Conservation (phyloP, 2,113 vertebrate genomes). For the Isurus oxyrinchus region DNA sequence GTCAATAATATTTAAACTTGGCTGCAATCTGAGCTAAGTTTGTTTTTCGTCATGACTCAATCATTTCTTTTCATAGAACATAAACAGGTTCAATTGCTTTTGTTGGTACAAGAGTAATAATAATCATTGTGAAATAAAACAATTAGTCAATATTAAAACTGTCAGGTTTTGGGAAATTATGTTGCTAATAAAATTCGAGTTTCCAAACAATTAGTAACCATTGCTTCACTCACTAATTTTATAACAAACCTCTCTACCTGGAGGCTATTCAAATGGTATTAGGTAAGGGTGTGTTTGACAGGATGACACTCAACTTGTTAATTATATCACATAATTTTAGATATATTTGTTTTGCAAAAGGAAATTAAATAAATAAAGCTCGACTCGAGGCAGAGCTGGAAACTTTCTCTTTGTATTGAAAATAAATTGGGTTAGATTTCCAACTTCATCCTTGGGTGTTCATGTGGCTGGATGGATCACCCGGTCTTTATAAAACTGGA, state of each 20-base stretch:
- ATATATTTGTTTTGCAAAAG: background rate
- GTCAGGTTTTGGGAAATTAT: background rate
- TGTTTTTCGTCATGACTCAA: background rate
- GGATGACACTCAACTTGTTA: conserved; percentile 7
- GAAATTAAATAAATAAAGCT: background rate
- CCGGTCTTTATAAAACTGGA: background rate
- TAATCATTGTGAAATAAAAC: background rate
- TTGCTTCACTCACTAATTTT: conserved; percentile 13
- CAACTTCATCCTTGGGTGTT: background rate
- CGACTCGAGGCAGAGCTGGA: background rate
- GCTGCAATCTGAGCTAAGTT: background rate
- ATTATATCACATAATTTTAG: background rate
- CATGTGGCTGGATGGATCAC: background rate
- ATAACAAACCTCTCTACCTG: conserved; percentile 1
- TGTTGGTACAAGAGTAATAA: background rate
- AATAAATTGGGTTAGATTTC: background rate
- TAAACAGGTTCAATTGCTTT: background rate
- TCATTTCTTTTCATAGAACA: background rate
- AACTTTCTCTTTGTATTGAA: background rate
- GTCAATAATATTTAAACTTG: background rate
- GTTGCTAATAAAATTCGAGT: background rate
- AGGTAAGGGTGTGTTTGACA: background rate
- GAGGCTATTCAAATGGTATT: background rate
- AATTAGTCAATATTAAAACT: background rate
- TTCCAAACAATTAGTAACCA: conserved; percentile 7